Base-by-base conservation (phyloP, 2,888 invertebrate genomes). In the Cabera pusaria region DNA sequence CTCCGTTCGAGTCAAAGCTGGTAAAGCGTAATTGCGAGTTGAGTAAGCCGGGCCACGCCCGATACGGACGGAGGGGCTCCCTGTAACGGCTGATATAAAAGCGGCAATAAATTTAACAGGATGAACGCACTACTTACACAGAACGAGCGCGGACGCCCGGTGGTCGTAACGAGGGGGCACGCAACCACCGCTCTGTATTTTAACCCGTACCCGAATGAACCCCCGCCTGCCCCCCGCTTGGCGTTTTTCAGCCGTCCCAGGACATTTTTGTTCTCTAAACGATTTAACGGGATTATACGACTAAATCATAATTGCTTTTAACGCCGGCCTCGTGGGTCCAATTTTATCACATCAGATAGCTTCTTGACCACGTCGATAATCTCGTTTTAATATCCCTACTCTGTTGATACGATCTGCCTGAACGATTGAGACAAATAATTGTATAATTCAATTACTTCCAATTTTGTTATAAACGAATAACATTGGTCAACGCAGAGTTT, bases 81-180 rank as follows among this genome's bases (percentile, higher is more conserved):
- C 82, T 72, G 82, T 84, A 84, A 83, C 83, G 85, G 82, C 80
- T 83, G 85, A 87, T 87, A 87, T 87, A 87, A 86, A 86, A 86
- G 86, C 84, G 79, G 81, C 85, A 84, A 87, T 88, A 88, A 88
- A 88, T 88, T 88, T 83, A 82, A 83, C 84, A 84, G 87, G 86
- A 88, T 88, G 84, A 86, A 87, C 87, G 82, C 85, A 86, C 86
- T 86, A 86, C 84, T 86, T 87, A 85, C 81, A 83, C 71, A 76
- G 79, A 76, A 75, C 72, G 79, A 75, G 80, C 77, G 75, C 73
- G 77, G 46, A 43, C 52, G 75, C 62, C 73, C 70, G 72, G 72
- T 73, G 75, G 64, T 73, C 76, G 73, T 81, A 80, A 78, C 81
- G 79, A 82, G 82, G 80, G 74, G 74, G 72, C 72, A 75, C 74